Conservation (phyloP, 2,113 vertebrate species). For the Callaeas wilsoni region DNA sequence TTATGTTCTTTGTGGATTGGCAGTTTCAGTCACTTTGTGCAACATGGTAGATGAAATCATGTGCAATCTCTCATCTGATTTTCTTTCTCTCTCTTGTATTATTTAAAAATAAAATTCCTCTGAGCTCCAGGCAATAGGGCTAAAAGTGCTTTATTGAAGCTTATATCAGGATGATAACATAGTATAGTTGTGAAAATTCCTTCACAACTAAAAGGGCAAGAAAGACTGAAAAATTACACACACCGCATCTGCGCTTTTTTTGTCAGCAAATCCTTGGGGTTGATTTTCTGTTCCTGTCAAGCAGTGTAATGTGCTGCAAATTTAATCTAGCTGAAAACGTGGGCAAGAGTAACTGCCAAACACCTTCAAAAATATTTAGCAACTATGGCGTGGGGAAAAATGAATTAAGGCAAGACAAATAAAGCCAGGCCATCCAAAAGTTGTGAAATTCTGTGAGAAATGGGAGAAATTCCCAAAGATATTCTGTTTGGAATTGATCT, state of each 20-base stretch:
- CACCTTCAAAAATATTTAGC: not conserved
- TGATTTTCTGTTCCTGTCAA: not conserved
- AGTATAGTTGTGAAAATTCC: not conserved
- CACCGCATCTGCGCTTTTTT: not conserved
- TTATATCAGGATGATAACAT: not conserved
- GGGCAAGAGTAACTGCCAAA: not conserved
- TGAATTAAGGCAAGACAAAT: not conserved
- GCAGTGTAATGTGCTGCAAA: not conserved
- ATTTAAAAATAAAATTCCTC: conserved; percentile 6
- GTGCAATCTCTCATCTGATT: not conserved
- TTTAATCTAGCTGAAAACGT: not conserved
- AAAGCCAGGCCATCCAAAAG: not conserved
- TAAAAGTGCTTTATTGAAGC: not conserved
- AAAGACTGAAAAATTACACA: not conserved
- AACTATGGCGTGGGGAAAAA: not conserved
- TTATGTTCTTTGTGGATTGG: fast-evolving
- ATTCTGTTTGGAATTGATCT: not conserved
- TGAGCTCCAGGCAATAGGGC: not conserved
- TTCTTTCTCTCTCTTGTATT: not conserved
- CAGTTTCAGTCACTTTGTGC: not conserved
- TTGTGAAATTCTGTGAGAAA: not conserved
- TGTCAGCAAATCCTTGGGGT: not conserved
- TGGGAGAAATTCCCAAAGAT: not conserved
- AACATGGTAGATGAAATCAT: not conserved
- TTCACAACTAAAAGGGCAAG: not conserved